Evolutionary conservation across 2,797 vertebrate genomes (phyloP).

Genomic region (Sebastes aleutianus): DNA sequence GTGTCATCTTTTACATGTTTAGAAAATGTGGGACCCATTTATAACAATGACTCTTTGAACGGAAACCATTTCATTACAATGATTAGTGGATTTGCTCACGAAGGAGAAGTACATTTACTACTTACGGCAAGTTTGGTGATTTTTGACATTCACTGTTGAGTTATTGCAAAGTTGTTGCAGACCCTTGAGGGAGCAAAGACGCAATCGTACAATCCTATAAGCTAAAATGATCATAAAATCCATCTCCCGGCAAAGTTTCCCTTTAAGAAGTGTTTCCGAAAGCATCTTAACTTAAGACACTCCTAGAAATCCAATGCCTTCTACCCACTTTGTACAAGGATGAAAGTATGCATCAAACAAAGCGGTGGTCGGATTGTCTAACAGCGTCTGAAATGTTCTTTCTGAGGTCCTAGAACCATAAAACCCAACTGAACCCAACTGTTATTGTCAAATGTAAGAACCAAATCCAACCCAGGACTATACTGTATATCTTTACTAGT

Average conservation of each 20-base stretch:
- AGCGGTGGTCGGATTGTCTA: neutral
- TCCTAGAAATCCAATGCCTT: no score
- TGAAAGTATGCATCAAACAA: neutral
- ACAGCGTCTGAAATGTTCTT: neutral
- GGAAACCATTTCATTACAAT: neutral
- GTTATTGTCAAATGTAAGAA: neutral
- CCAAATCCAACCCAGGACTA: neutral
- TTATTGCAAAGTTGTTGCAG: no score
- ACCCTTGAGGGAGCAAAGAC: no score
- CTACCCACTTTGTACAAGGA: no score
- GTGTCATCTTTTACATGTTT: neutral
- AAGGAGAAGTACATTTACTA: neutral
- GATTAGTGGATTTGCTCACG: neutral
- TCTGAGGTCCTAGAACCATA: no score
- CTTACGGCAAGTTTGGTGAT: neutral
- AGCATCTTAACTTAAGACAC: no score
- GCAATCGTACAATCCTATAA: no score
- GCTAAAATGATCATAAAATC: no score
- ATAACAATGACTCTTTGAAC: neutral
- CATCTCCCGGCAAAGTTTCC: no score
- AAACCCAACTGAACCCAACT: neutral
- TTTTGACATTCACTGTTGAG: neutral
- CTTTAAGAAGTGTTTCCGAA: no score
- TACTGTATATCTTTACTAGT: neutral
- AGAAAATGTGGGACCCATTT: neutral